Base-by-base conservation (phyloP, 2,797 vertebrate genomes). In the Fundulus diaphanus region DNA sequence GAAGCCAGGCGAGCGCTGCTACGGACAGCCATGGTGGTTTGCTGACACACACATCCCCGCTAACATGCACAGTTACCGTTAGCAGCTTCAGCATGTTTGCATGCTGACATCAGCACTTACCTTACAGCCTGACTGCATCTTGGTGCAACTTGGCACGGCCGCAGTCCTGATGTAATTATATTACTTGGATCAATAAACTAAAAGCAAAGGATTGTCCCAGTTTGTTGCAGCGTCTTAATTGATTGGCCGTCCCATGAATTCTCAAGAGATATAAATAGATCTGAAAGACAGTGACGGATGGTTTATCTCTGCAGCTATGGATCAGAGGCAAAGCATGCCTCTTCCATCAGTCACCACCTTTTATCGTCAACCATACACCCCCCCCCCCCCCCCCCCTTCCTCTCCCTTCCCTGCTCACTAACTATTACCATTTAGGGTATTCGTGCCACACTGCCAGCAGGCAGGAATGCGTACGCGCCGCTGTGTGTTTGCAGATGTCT, bases 341-440 rank as follows among this genome's bases (percentile, higher is more conserved):
- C 82, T 86, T 79, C 72, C 46, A 78, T 91, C 90, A 86, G 79
- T 91, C 89, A 82, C 81, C 92, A 88, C 90, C 89, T 88, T 90
- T 86, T 85, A 83, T 89, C 81, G 7, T 79, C n/a, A n/a, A n/a
- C n/a, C n/a, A n/a, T n/a, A n/a, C n/a, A n/a, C n/a, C n/a, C 67
- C 74, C 31, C 35, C 29, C 35, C 49, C 16, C 68, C 82, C 73
- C 66, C 24, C 75, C 46, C 51, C 29, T 54, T 46, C 70, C 82
- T 72, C 70, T 73, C 72, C 42, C 56, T 7, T 73, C 78, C 70
- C 78, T 70, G 66, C 85, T 78, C 82, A 81, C 78, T 57, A 68
- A 73, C 88, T 72, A 59, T 90, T 92, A 89, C 94, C 94, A 94
- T 95, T 89, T 95, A 95, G 87, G 94, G 94, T 93, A 93, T 91